phyloP scores from a whole-genome alignment of 2,888 invertebrate genomes.

The Anthrax anthrax region DNA sequence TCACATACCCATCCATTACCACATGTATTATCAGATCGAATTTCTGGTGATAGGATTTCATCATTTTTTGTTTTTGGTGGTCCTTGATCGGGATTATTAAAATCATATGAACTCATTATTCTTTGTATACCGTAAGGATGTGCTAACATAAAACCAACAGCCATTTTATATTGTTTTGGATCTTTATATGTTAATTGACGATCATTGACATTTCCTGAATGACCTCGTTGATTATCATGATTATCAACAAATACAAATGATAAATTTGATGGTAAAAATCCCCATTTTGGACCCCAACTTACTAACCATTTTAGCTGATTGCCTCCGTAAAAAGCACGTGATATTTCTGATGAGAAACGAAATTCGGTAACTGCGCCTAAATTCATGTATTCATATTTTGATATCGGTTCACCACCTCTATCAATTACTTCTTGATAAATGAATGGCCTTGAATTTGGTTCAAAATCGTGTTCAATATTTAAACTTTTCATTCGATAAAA shows the following conservation, averaged over 20 bases:
- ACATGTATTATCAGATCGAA: slow-evolving; percentile 43
- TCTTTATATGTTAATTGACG: slow-evolving; percentile 35
- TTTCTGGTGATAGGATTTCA: slow-evolving; percentile 38
- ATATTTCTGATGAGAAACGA: slow-evolving; percentile 32
- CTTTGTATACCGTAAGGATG: slow-evolving; percentile 62
- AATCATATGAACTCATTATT: slow-evolving; percentile 69
- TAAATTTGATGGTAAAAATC: slow-evolving; percentile 42
- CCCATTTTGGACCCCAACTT: slow-evolving; percentile 54
- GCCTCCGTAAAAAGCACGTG: slow-evolving; percentile 40
- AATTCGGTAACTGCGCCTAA: slow-evolving; percentile 69
- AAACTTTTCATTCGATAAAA: slow-evolving; percentile 45
- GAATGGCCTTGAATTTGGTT: slow-evolving; percentile 47
- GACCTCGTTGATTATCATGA: slow-evolving; percentile 69
- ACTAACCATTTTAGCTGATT: slow-evolving; percentile 49
- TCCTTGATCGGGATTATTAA: slow-evolving; percentile 35
- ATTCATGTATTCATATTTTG: slow-evolving; percentile 38
- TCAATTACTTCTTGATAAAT: slow-evolving; percentile 68
- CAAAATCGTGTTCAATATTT: slow-evolving; percentile 50
- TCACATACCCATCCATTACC: slow-evolving; percentile 65
- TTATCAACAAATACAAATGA: slow-evolving; percentile 75
- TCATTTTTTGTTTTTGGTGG: slow-evolving; percentile 39
- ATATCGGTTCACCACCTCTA: slow-evolving; percentile 39
- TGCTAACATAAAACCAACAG: slow-evolving; percentile 50
- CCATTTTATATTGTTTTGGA: slow-evolving; percentile 32
- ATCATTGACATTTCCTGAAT: slow-evolving; percentile 36